Base-by-base conservation (phyloP, 2,113 vertebrate species). In the Peromyscus leucopus region DNA sequence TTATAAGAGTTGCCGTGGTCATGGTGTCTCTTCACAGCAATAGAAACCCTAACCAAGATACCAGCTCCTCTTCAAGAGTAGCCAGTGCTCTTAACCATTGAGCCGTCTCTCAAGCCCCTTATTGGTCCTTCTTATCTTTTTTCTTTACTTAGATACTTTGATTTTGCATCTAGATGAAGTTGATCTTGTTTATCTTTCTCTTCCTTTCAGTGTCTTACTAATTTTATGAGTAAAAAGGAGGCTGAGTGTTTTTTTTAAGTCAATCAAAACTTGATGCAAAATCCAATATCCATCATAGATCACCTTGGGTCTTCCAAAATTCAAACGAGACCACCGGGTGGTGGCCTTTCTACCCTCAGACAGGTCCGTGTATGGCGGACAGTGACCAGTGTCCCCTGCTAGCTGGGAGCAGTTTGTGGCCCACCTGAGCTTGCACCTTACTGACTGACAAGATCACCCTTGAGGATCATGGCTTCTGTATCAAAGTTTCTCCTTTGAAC, bases 401-500 rank as follows among this genome's bases (percentile, higher is more conserved):
- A 67, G 9, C 67, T 71, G n/a, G n/a, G 33, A 63, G 65, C 42
- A 42, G 65, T 21, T 16, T 46, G 33, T 8, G 4, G 7, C 33
- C 55, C 17, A 57, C 65, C 24, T 61, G 5, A 36, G 5, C 46
- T 63, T 16, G 13, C 19, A 3, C 11, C 7, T 91, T 48, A 21
- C 13, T 55, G 16, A 71, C 7, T 48, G 10, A 76, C 11, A 39
- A 22, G 48, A 8, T 19, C 1, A 2, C 51, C 39, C 79, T 65
- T 79, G 6, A 48, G 55, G 46, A 8, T 72, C 26, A 67, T 1
- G 42, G 24, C 55, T 79, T 89, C 75, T 79, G 26, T 74, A 24
- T 51, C 71, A 74, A 74, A 61, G 71, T 93, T 96, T 79, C 65
- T 79, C 51, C 55, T 96, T 80, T 59, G 75, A 93, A 61, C 51